phyloP scores from a whole-genome alignment of 2,797 vertebrate genomes.

The Dromococcyx pavoninus region DNA sequence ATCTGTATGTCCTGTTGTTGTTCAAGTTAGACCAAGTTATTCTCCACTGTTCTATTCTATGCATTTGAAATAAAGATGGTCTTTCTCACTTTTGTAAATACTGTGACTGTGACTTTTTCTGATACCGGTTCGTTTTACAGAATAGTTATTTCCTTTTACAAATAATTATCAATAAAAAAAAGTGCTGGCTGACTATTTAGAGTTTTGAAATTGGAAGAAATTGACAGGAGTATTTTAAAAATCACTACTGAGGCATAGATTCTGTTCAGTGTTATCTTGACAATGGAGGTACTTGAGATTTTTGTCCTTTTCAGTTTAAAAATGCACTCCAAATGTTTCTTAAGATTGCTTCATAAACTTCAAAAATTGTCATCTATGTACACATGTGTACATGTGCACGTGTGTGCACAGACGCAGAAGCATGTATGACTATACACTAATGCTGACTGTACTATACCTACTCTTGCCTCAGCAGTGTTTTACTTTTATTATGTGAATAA shows the following conservation, averaged over 20 bases:
- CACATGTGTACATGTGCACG: not conserved
- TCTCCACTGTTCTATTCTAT: not conserved
- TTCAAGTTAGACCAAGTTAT: not conserved
- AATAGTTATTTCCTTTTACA: not conserved
- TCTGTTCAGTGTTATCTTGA: not conserved
- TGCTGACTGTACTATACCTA: not conserved
- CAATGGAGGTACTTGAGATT: not conserved
- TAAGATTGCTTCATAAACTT: not conserved
- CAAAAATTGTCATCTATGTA: not conserved
- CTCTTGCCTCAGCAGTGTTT: not conserved
- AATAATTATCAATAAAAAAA: not conserved
- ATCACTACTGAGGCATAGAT: not conserved
- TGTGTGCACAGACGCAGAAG: fast-evolving
- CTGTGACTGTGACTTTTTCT: not conserved
- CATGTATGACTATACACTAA: not conserved
- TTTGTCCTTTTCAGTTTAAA: not conserved
- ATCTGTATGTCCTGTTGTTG: not conserved
- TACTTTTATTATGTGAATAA: not conserved
- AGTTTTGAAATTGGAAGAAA: not conserved
- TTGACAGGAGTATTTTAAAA: not conserved
- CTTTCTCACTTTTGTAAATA: not conserved
- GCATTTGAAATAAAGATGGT: not conserved
- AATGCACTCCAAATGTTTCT: not conserved
- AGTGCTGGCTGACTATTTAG: not conserved
- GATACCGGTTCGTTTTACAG: not conserved